Evolutionary conservation across 2,888 invertebrate genomes (phyloP), one percentile per base, ranked within the genome.

Genomic region (Uropetala carovei): DNA sequence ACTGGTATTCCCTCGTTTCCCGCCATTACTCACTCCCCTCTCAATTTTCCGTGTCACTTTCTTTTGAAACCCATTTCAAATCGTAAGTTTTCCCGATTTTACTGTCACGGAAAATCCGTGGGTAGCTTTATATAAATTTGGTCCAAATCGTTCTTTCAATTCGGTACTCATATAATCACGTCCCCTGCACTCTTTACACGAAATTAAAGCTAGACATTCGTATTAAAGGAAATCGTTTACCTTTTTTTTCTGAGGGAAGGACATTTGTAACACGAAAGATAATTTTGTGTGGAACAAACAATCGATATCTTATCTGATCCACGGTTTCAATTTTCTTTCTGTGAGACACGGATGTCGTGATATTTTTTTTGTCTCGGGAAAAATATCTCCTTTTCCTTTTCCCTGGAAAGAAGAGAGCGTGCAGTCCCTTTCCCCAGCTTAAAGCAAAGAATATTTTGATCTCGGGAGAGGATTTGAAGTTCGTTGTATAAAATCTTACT

Each of bases 231-330:
- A 13, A 68, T 68, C 68, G n/a, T n/a, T 43, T 43, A n/a, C 16
- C 4, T 22, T 59, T 43, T 43, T 43, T n/a, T 22, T 22, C 10
- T 22, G 59, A 18, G 18, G 16, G 22, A 86, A 30, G 14, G 83
- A 86, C 27, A 27, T 60, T 86, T 60, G 86, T 13, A 27, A 27
- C 86, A 27, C 16, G 22, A 14, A 60, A 59, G 59, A 27, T 22
- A 27, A 86, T 30, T 58, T 86, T 11, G 30, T 8, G 27, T 27
- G 86, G 60, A 60, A 56, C 43, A 56, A 86, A 27, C 30, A 60
- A 27, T 30, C 59, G 60, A 86, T 60, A 59, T 27, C 30, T 43
- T 89, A 64, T 89, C 89, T 30, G 89, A 89, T 64, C 18, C 43
- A 16, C 75, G 30, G 16, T 89, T 64, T 89, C 64, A 89, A 64